Evolutionary conservation across 2,888 invertebrate genomes (phyloP).

Genomic region (Hypomecis atomaria): DNA sequence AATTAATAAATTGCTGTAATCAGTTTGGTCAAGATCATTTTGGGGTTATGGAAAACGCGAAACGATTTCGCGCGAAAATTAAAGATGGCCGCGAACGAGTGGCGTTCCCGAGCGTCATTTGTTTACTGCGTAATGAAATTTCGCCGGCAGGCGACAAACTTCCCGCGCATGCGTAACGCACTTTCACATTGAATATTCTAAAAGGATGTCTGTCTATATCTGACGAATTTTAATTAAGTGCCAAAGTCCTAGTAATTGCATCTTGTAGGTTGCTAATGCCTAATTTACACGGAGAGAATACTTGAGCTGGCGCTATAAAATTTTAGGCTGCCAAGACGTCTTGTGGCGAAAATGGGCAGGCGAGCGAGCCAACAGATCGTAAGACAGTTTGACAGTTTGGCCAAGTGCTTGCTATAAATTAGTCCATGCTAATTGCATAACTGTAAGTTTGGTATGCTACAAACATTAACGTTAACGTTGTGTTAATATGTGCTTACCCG

Average conservation of each 20-base stretch:
- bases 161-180: constrained; percentile 22
- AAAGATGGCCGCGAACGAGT: constrained; percentile 24
- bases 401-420: constrained; percentile 23
- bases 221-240: constrained; percentile 30
- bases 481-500: not conserved
- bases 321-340: constrained; percentile 16
- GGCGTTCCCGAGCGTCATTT: constrained; percentile 18
- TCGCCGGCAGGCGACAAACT: constrained; percentile 12
- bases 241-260: constrained; percentile 24
- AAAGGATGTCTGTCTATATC: constrained; percentile 27
- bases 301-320: constrained; percentile 12
- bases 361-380: not conserved
- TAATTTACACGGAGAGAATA: constrained; percentile 18
- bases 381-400: constrained; percentile 30
- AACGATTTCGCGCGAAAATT: constrained; percentile 25
- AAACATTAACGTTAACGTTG: not conserved
- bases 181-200: constrained; percentile 29
- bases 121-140: constrained; percentile 29
- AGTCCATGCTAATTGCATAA: constrained; percentile 24
- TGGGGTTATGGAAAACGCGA: constrained; percentile 22
- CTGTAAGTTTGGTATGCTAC: constrained; percentile 11
- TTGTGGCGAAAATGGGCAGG: not conserved
- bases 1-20: constrained; percentile 12
- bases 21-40: constrained; percentile 20
- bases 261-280: constrained; percentile 24